Base-by-base conservation (phyloP, 2,797 vertebrate species). In the Numenius phaeopus region DNA sequence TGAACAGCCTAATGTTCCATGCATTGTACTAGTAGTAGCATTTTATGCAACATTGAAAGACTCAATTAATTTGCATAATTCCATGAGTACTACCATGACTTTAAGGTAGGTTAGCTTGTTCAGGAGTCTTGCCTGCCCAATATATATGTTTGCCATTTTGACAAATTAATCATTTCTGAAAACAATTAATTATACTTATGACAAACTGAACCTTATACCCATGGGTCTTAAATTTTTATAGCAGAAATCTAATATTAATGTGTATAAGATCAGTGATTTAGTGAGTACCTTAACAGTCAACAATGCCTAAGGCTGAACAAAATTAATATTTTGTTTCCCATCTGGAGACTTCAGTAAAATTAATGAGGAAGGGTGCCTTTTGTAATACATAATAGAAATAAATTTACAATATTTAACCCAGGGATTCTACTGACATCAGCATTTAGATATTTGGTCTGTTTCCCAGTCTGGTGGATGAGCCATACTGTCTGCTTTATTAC, bases 51-150 rank as follows among this genome's bases (percentile, higher is more conserved):
- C 99, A 99, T 99, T 99, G 99, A 98, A 99, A 99, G 98, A 99
- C 98, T 99, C 99, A 99, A 99, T 99, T 99, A 99, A 99, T 99
- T 99, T 99, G 98, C 99, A 99, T 99, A 99, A 99, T 99, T 99
- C 99, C 98, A 98, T 98, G 98, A 99, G 98, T 98, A 98, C 98
- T 99, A 98, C 98, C 98, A 98, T 98, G 98, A 99, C 98, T 99
- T 99, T 98, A 99, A 99, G 99, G 98, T 99, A 99, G 98, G 99
- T 98, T 98, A 98, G 98, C 98, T 98, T 98, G 98, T 98, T 98
- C 98, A 98, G 98, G 98, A 98, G 97, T 98, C 98, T 98, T 90
- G 95, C 98, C 98, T 98, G 97, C 98, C 98, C 98, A 98, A 97
- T 98, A 98, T 97, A 97, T 96, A 98, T 87, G 84, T 98, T 98